Evolutionary conservation across 1,140 invertebrate species (phyloP).

Genomic region (Aphidius ervi): DNA sequence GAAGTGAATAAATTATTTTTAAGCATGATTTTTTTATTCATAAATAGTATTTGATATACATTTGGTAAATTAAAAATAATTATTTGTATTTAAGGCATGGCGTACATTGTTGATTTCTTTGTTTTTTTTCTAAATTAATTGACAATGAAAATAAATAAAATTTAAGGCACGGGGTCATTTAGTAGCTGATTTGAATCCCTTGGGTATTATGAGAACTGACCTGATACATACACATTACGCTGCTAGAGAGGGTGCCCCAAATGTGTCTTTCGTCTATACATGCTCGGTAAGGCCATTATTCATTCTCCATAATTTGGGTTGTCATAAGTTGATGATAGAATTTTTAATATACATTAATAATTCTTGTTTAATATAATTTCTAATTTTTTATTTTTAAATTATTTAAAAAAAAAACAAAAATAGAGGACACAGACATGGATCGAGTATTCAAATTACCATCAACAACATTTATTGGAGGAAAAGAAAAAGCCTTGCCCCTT

Average conservation of each 20-base stretch:
- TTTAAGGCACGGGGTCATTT: slow-evolving; percentile 90
- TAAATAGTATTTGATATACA: too few relatives aligned
- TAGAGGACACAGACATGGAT: slow-evolving; percentile 96
- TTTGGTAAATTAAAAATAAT: too few relatives aligned
- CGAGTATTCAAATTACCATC: slow-evolving; percentile 93
- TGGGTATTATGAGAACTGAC: slow-evolving; percentile 73
- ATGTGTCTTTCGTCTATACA: slow-evolving; percentile 64
- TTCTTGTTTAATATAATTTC: background rate
- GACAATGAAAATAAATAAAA: slow-evolving; percentile 38
- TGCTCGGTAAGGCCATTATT: slow-evolving; percentile 56
- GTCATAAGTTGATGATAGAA: slow-evolving; percentile 23
- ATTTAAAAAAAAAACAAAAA: background rate
- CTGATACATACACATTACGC: slow-evolving; percentile 57
- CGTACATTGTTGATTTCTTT: too few relatives aligned
- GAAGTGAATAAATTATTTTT: too few relatives aligned
- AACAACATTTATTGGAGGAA: slow-evolving; percentile 97
- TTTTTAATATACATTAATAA: slow-evolving; percentile 7
- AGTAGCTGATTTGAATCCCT: slow-evolving; percentile 90
- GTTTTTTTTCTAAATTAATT: too few relatives aligned
- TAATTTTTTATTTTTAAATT: slow-evolving; percentile 5
- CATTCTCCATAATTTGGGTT: slow-evolving; percentile 5
- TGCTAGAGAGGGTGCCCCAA: slow-evolving; percentile 60
- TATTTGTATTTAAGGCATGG: too few relatives aligned
- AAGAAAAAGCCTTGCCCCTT: slow-evolving; percentile 82
- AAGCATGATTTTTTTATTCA: too few relatives aligned